A percentile compares a stretch with the other conserved stretches of the same genome.
Evolutionary conservation across 2,797 vertebrate species (phyloP).

Genomic region (Macropodus opercularis): DNA sequence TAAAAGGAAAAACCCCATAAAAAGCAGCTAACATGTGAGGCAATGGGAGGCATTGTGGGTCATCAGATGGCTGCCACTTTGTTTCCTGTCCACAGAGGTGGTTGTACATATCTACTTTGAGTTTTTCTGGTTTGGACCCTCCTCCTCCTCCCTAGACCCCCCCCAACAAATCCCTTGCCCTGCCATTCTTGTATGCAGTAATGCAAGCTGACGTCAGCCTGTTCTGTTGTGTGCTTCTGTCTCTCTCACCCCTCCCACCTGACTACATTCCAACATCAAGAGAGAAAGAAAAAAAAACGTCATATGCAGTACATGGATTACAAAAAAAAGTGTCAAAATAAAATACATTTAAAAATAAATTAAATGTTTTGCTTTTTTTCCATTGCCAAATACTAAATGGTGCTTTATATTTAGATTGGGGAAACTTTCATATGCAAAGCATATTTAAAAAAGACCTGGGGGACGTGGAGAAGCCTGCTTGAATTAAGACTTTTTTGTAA

Average conservation of each 20-base stretch:
- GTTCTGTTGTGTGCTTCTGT: constrained; percentile 98
- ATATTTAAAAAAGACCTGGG: constrained; percentile 90
- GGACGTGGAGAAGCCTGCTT: constrained; percentile 92
- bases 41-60: constrained; percentile 88
- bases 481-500: constrained; percentile 99
- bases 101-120: constrained; percentile 97
- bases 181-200: constrained; percentile 99
- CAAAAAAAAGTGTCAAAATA: constrained; percentile 77
- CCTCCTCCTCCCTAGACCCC: constrained; percentile 33
- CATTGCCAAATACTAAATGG: constrained; percentile 99
- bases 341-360: constrained; percentile 79
- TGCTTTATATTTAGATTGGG: constrained; percentile 99
- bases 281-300: constrained; percentile 74
- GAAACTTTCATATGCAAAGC: constrained; percentile 99
- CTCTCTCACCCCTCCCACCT: constrained; percentile 90
- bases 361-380: constrained; percentile 94
- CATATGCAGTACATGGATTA: constrained; percentile 98
- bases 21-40: constrained; percentile 88
- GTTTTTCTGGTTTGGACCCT: constrained; percentile 74
- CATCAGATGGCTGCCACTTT: constrained; percentile 92
- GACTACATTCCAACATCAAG: constrained; percentile 95
- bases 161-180: constrained; percentile 78
- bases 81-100: constrained; percentile 90
- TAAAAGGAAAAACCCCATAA: constrained; percentile 84
- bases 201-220: constrained; percentile 98